Percentiles rank a stretch among this genome's conserved stretches.
Conservation (phyloP, 2,888 invertebrate species). For the Chalcosyrphus nemorum region DNA sequence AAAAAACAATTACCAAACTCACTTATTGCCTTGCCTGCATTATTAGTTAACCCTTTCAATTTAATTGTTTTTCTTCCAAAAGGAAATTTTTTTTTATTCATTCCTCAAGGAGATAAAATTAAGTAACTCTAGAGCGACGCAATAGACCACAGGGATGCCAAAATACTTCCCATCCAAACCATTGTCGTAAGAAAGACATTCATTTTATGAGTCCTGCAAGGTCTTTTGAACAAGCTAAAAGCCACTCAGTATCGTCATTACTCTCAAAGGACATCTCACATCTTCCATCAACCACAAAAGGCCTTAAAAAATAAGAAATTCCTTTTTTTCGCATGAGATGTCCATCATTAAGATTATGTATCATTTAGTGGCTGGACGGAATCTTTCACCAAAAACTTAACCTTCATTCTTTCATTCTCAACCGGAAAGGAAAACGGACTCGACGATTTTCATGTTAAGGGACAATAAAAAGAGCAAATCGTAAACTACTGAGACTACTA, state of each 20-base stretch:
- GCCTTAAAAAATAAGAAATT: conserved; percentile 1
- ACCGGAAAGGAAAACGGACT: background rate
- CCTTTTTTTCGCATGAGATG: conserved; percentile 42
- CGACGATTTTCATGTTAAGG: conserved; percentile 43
- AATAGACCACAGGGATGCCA: too few relatives aligned
- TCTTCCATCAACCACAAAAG: conserved; percentile 4
- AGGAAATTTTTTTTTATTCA: too few relatives aligned
- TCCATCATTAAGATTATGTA: conserved; percentile 54
- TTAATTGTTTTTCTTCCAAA: too few relatives aligned
- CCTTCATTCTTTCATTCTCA: background rate
- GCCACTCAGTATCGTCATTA: conserved; percentile 50
- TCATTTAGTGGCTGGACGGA: conserved; percentile 38
- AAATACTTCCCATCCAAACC: too few relatives aligned
- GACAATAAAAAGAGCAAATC: conserved; percentile 52
- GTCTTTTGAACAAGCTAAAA: conserved; percentile 22
- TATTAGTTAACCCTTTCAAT: too few relatives aligned
- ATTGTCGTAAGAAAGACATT: background rate
- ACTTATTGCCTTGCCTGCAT: too few relatives aligned
- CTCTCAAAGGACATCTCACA: conserved; percentile 26
- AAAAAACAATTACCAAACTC: too few relatives aligned
- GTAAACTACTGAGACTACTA: conserved; percentile 26
- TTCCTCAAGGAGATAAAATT: too few relatives aligned
- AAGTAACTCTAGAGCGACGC: too few relatives aligned
- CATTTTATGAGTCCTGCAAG: background rate
- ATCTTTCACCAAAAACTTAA: background rate